Conservation (phyloP, 2,113 vertebrate species). For the Rhinopomastus cyanomelas region DNA sequence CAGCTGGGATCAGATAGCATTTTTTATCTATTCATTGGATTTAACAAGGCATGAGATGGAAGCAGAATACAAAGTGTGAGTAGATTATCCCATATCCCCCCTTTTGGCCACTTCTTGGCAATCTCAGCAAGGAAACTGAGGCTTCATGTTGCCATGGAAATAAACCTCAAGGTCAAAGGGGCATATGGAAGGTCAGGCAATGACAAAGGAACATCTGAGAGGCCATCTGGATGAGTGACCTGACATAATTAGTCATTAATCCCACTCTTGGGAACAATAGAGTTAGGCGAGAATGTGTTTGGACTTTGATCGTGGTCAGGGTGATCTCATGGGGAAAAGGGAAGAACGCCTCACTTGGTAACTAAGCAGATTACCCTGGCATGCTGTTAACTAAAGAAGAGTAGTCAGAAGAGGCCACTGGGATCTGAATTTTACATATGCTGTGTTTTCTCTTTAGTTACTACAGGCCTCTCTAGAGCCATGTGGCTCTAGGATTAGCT, state of each 20-base stretch:
- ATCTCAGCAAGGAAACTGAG: constrained; percentile 83
- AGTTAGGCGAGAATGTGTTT: constrained; percentile 84
- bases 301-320: constrained; percentile 87
- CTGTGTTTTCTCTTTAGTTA: constrained; percentile 74
- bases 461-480: constrained; percentile 69
- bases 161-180: constrained; percentile 94
- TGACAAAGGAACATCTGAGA: constrained; percentile 93
- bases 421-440: constrained; percentile 80
- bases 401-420: constrained; percentile 77
- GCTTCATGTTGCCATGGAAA: constrained; percentile 92
- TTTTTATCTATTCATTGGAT: constrained; percentile 95
- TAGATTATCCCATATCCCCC: constrained; percentile 79
- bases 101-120: constrained; percentile 82
- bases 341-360: constrained; percentile 81
- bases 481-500: constrained; percentile 82
- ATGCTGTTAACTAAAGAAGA: constrained; percentile 86
- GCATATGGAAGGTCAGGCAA: constrained; percentile 88
- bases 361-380: constrained; percentile 93
- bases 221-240: constrained; percentile 99
- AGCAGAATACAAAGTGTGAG: constrained; percentile 91
- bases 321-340: constrained; percentile 83
- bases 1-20: constrained; percentile 86
- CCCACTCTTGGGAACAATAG: constrained; percentile 91
- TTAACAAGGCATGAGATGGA: constrained; percentile 96
- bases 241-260: constrained; percentile 99